phyloP scores from a whole-genome alignment of 92 coral and sea anemone genomes.

The Diadumene lineata region DNA sequence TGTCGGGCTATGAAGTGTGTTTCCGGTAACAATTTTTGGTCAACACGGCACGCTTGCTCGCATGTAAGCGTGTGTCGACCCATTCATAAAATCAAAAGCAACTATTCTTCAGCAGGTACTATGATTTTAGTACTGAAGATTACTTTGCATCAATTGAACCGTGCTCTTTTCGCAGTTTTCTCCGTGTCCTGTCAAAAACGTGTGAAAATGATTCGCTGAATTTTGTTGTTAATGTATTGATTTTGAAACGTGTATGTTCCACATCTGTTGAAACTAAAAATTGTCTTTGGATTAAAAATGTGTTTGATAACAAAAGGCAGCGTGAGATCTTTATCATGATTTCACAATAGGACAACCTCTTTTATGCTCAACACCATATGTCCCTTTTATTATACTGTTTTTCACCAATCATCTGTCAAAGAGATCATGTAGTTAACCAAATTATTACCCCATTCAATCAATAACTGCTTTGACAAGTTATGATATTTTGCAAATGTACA shows the following conservation, averaged over 20 bases:
- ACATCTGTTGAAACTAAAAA: slow-evolving; percentile 14
- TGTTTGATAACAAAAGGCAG: slow-evolving; percentile 6
- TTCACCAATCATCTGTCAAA: too few species aligned
- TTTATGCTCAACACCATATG: slow-evolving; percentile 17
- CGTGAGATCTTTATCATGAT: slow-evolving; percentile 11
- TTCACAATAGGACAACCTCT: neutral
- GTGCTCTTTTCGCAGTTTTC: too few species aligned
- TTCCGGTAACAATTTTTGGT: neutral
- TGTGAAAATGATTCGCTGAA: too few species aligned
- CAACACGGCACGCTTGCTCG: slow-evolving; percentile 12
- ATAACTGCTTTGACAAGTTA: too few species aligned
- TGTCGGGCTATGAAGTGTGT: neutral
- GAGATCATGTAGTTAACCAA: too few species aligned
- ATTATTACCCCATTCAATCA: neutral
- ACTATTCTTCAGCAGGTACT: neutral
- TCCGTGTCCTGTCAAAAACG: too few species aligned
- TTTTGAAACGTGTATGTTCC: neutral
- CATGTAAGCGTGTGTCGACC: slow-evolving; percentile 10
- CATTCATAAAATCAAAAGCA: neutral
- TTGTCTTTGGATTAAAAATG: neutral
- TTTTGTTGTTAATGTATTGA: too few species aligned
- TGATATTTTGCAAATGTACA: too few species aligned
- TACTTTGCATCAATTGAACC: too few species aligned
- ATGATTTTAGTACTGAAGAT: neutral
- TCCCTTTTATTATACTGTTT: neutral